Conservation (phyloP, 2,888 invertebrate species). For the Pandemis heparana region DNA sequence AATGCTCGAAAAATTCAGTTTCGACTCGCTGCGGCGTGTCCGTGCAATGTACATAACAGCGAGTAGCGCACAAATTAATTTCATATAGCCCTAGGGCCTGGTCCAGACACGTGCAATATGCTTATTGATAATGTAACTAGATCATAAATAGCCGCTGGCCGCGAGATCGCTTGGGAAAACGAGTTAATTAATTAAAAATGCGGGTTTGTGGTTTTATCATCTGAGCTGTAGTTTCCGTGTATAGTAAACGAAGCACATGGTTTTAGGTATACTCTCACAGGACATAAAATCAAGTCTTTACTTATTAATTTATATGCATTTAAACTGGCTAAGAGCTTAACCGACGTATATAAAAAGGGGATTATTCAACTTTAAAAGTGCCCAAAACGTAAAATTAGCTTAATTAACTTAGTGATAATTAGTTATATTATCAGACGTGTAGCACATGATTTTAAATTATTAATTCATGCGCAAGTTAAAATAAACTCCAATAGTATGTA, state of each 20-base stretch:
- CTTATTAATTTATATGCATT: background rate
- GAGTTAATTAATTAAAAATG: conserved; percentile 17
- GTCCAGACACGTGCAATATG: conserved; percentile 68
- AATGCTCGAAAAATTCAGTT: conserved; percentile 50
- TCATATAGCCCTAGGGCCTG: conserved; percentile 71
- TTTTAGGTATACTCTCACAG: background rate
- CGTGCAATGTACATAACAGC: conserved; percentile 77
- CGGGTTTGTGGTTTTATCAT: background rate
- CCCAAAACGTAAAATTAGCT: too few relatives aligned
- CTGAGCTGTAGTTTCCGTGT: background rate
- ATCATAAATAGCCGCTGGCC: conserved; percentile 36
- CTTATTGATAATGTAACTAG: conserved; percentile 42
- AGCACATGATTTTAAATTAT: too few relatives aligned
- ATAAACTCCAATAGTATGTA: too few relatives aligned
- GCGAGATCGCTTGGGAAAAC: conserved; percentile 33
- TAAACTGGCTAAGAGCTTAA: too few relatives aligned
- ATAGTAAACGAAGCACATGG: background rate
- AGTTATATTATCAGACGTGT: too few relatives aligned
- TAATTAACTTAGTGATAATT: too few relatives aligned
- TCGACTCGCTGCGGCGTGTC: conserved; percentile 52
- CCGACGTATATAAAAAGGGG: too few relatives aligned
- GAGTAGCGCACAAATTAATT: conserved; percentile 80
- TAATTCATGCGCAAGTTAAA: too few relatives aligned
- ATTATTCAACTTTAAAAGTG: too few relatives aligned
- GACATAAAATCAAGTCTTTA: background rate